phyloP scores from a whole-genome alignment of 2,113 vertebrate genomes.

The Callithrix jacchus region DNA sequence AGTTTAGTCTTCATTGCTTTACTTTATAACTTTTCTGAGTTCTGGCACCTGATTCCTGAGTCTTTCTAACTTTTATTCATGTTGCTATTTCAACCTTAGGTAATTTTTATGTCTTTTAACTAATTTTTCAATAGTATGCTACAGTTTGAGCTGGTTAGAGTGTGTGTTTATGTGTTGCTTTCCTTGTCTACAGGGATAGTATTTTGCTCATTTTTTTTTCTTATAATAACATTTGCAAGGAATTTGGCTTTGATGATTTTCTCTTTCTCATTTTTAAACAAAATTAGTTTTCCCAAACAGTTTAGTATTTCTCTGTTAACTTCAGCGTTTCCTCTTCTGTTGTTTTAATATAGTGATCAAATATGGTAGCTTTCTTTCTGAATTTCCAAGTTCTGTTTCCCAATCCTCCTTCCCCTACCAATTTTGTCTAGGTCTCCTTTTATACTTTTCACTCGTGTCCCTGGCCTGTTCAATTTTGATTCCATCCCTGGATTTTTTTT shows the following conservation, averaged over 20 bases:
- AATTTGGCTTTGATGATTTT: neutral
- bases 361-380: neutral
- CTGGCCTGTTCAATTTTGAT: neutral
- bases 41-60: neutral
- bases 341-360: neutral
- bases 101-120: neutral
- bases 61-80: neutral
- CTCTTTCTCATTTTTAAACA: neutral
- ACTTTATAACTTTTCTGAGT: neutral
- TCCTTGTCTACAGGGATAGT: neutral
- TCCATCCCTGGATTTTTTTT: neutral
- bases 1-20: neutral
- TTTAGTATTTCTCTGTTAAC: neutral
- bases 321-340: neutral
- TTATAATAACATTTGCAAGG: neutral
- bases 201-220: neutral
- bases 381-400: neutral
- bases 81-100: neutral
- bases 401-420: fast-evolving
- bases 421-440: neutral
- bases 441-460: neutral
- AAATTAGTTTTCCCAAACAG: neutral
- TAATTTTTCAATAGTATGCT: neutral
- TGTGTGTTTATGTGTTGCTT: neutral
- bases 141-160: neutral